Base-by-base conservation (phyloP, 2,888 invertebrate species). In the Drosophila fungiperda region DNA sequence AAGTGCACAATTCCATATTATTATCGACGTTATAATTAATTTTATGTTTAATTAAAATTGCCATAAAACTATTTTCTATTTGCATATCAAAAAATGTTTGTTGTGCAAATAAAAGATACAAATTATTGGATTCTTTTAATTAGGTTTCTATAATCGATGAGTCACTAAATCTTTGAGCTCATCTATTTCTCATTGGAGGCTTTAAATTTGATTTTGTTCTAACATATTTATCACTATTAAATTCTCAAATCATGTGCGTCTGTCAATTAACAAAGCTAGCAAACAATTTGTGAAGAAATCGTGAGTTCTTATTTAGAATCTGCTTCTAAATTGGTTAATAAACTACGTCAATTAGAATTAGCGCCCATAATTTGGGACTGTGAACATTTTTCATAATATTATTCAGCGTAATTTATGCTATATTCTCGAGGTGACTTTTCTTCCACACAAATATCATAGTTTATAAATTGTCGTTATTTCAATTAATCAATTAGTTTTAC, bases 271-370 rank as follows among this genome's bases (percentile, higher is more conserved):
- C 65, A 80, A 65, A 66, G 58, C 60, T 50, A 58, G 68, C 40
- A 42, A 63, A 62, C 70, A 64, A 58, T 65, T 23, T 68, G 65
- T 53, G 55, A 40, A 54, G 38, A 67, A 71, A 71, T 80, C 77
- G 81, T 80, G 77, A 67, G 49, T 3, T 26, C 2, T 58, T 40
- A 50, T 26, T 89, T 81, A 87, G 65, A 73, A 68, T 48, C 66
- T 74, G 55, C 42, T 59, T 67, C 72, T 55, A 67, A 87, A 67
- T 81, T 77, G 74, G 60, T 64, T 70, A 72, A 83, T 81, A 87
- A 87, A 77, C 70, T 68, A 80, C 83, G 83, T 83, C 87, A 73
- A 83, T 86, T 83, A 64, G 64, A 54, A 62, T 65, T 64, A 49
- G 35, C 45, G 26, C 36, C 61, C 29, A 67, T 54, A 23, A 71